Evolutionary conservation across 2,888 invertebrate genomes (phyloP).

Genomic region (Hartigia nigra): DNA sequence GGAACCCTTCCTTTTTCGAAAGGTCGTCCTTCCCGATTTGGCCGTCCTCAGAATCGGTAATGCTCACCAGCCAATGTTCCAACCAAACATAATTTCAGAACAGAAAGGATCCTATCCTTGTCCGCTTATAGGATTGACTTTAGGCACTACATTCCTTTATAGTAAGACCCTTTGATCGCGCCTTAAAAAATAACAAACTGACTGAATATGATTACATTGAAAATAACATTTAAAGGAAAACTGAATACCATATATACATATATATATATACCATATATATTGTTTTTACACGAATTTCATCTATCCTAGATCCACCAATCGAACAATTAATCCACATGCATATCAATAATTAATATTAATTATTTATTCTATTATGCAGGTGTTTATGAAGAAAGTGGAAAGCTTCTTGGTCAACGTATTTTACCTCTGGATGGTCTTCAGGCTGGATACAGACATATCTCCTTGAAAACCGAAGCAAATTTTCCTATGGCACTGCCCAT

Average conservation of each 20-base stretch:
- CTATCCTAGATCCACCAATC: not conserved
- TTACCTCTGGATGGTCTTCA: conserved; percentile 78
- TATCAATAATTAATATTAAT: not conserved
- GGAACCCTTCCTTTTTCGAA: conserved; percentile 77
- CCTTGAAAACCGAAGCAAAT: conserved; percentile 77
- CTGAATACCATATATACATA: too few relatives aligned
- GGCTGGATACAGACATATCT: conserved; percentile 77
- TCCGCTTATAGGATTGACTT: not conserved
- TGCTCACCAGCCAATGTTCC: not conserved
- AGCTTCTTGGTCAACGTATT: conserved; percentile 77
- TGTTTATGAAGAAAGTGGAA: conserved; percentile 78
- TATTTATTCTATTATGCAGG: conserved; percentile 37
- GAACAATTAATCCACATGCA: not conserved
- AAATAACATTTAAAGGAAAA: too few relatives aligned
- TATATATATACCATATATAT: too few relatives aligned
- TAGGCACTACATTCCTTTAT: not conserved
- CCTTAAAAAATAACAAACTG: not conserved
- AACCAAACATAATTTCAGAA: not conserved
- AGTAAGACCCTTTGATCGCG: not conserved
- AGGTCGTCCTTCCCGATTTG: conserved; percentile 78
- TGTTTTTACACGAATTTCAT: too few relatives aligned
- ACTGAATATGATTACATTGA: not conserved
- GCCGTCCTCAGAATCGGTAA: conserved; percentile 75
- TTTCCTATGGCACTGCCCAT: conserved; percentile 77
- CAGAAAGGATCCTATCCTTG: not conserved